Evolutionary conservation across 2,888 invertebrate species (phyloP), one percentile per base, ranked within the genome.

Genomic region (Rapana venosa): DNA sequence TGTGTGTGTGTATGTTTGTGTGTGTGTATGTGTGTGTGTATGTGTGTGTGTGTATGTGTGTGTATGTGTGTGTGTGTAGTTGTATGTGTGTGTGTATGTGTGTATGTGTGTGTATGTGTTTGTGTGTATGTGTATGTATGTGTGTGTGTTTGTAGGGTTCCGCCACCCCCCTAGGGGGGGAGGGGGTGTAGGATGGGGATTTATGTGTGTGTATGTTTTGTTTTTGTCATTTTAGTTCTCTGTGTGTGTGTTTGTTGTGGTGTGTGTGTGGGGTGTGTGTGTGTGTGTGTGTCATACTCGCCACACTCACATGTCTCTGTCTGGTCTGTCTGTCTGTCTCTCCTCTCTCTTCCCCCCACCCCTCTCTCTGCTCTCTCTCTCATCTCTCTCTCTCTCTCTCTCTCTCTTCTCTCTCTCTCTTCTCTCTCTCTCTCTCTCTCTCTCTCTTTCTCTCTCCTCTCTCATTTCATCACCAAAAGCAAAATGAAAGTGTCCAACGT

Each of bases 81-180:
- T 36, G 36, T n/a, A n/a, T 58, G 66, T 87, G 87, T 87, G 32
- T 61, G 87, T 66, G 26, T 86, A 58, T 86, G 22, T 83, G n/a
- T n/a, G n/a, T n/a, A n/a, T n/a, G n/a, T n/a, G n/a, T n/a, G n/a
- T n/a, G n/a, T 47, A 8, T 2, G 47, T 47, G 47, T n/a, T n/a
- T 47, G 47, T 2, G 47, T 47, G 47, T 2, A 5, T 47, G 47
- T 47, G 47, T 83, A 47, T 83, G 22, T 47, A 26, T 83, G 22
- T 83, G 83, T 83, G 47, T 83, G 83, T 83, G 1, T 83, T 36
- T 47, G 22, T 79, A n/a, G n/a, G n/a, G n/a, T n/a, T n/a, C n/a
- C n/a, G n/a, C n/a, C n/a, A n/a, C n/a, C n/a, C n/a, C n/a, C n/a
- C n/a, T n/a, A 47, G 47, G 47, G 47, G 47, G 47, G 47, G 47